Base-by-base conservation (phyloP, 1,140 invertebrate species). In the Bradysia coprophila region DNA sequence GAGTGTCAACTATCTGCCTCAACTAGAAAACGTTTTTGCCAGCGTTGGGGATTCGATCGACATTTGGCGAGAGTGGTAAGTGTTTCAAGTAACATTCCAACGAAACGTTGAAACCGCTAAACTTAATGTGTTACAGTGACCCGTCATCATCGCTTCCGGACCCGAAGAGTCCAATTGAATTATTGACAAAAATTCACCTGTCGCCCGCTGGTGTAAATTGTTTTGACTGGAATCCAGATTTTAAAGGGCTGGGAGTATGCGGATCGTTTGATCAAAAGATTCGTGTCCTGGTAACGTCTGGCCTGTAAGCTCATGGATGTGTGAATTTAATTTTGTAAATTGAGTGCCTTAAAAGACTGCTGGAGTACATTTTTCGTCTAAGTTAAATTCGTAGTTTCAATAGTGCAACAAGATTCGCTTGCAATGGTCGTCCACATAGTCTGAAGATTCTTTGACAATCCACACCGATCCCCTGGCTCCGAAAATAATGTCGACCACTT, bases 401-500 rank as follows among this genome's bases (percentile, higher is more conserved):
- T 2, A 22, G 15, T 21, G 21, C n/a, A 18, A 23, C 49, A 51
- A 16, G 20, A 48, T 50, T 2, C 54, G 49, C 39, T 53, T 52
- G 33, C 56, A 59, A 46, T 57, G 52, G 24, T 59, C 56, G 40
- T 51, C 43, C 0, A 53, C 44, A 13, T 49, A 50, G 4, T 58
- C 38, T 9, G 54, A 44, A 4, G 49, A 47, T 46, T 58, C 56
- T 33, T 54, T 54, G 4, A 58, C 45, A n/a, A 58, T 49, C 56
- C 56, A 59, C 19, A 59, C 48, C 0, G 53, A 49, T 5, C 45
- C 53, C 8, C 51, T 48, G 3, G 21, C 41, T 2, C 50, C 53
- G 18, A 56, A 55, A 15, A 59, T 56, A 46, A 59, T 58, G 42
- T 59, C 54, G 40, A 55, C 52, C 20, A 59, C 54, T 41, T 55